Evolutionary conservation across 2,888 invertebrate genomes (phyloP).

Genomic region (Athalia circularis): DNA sequence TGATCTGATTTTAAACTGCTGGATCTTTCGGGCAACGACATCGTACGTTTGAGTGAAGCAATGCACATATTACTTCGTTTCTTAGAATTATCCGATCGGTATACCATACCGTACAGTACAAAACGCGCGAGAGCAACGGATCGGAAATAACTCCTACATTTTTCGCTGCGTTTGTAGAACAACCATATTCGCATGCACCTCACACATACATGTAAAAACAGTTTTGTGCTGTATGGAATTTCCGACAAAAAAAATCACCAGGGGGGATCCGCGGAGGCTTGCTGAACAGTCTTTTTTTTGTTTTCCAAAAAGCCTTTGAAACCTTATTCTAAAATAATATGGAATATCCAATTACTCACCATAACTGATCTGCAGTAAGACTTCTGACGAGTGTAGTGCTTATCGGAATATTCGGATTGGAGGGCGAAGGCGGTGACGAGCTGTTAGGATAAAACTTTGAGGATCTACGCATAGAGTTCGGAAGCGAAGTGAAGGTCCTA

Average conservation of each 20-base stretch:
- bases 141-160: background rate
- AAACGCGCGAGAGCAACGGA: background rate
- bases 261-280: too few species aligned
- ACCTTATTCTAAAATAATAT: background rate
- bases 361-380: slow-evolving; percentile 13
- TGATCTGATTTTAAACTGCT: slow-evolving; percentile 44
- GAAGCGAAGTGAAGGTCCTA: slow-evolving; percentile 13
- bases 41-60: slow-evolving; percentile 29
- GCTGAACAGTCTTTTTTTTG: background rate
- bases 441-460: background rate
- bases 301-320: background rate
- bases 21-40: slow-evolving; percentile 42
- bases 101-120: background rate
- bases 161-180: background rate
- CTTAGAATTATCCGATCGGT: slow-evolving; percentile 27
- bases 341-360: slow-evolving; percentile 13
- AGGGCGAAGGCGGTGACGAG: slow-evolving; percentile 33
- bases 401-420: slow-evolving; percentile 17
- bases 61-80: slow-evolving; percentile 13
- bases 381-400: background rate
- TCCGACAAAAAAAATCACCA: too few species aligned
- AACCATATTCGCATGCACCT: background rate
- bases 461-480: background rate
- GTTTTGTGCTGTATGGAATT: too few species aligned
- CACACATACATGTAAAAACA: too few species aligned